A percentile compares a stretch with the other conserved stretches of the same genome.
These are phyloP conservation scores for Cephalopachus bancanus DNA, from an alignment of 2,797 vertebrate species.

Conservation along the genomic window DNA sequence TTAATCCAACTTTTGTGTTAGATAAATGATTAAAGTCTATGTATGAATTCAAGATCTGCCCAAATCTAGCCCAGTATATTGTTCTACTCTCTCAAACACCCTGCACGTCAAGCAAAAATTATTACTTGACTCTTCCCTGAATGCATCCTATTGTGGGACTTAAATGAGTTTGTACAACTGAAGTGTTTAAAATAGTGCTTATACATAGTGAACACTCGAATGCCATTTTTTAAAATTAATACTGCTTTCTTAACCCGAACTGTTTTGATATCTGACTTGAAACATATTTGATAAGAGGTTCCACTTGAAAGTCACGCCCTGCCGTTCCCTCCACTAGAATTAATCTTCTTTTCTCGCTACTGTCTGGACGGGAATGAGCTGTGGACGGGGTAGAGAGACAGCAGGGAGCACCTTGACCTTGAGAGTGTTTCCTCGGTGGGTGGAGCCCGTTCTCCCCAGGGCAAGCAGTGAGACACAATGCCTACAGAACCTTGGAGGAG, in stretches of 20 bases:
- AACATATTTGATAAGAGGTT: neutral
- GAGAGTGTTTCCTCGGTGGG: neutral
- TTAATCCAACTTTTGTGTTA: neutral
- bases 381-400: neutral
- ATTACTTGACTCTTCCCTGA: neutral
- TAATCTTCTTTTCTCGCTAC: neutral
- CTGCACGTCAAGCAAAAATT: slow-evolving; percentile 5
- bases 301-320: neutral
- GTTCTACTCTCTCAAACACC: neutral
- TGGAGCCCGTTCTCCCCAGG: neutral
- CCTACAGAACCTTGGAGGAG: neutral
- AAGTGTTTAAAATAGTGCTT: neutral
- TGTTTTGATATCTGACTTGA: slow-evolving; percentile 42
- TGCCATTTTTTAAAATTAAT: neutral
- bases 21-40: slow-evolving; percentile 37
- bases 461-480: neutral
- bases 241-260: slow-evolving; percentile 1
- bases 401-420: too few relatives aligned
- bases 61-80: neutral
- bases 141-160: neutral
- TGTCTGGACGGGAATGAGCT: neutral
- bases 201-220: neutral
- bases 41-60: slow-evolving; percentile 14
- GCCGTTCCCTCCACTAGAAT: neutral
- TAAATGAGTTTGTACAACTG: neutral